A percentile compares a stretch with the other conserved stretches of the same genome.
Evolutionary conservation across 37 sponge, comb jelly and placozoan species (phyloP).

Genomic region (Theonella swinhoei): DNA sequence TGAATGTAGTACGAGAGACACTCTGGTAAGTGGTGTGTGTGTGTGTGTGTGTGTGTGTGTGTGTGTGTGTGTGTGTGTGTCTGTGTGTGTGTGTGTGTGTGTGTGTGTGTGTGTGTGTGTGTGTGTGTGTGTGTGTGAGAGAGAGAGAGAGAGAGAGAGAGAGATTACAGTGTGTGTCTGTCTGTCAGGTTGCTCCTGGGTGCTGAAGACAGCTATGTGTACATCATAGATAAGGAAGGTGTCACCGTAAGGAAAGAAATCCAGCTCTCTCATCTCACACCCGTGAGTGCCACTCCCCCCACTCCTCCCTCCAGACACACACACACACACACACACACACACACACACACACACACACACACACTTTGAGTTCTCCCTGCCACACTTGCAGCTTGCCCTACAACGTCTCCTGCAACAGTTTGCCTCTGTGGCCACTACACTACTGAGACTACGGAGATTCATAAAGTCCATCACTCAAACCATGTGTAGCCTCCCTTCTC

Average conservation of each 20-base stretch:
- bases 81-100: not conserved
- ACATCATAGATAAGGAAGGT: not conserved
- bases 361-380: not conserved
- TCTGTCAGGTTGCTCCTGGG: constrained; percentile 42
- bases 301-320: not conserved
- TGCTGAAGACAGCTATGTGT: constrained; percentile 49
- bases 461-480: not conserved
- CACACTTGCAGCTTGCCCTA: constrained; percentile 13
- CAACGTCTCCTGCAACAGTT: constrained; percentile 14
- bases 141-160: too few relatives aligned
- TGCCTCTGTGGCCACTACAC: constrained; percentile 2
- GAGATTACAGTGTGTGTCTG: not conserved
- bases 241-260: constrained; percentile 7
- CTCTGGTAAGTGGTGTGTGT: constrained; percentile 58
- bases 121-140: too few relatives aligned
- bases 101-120: not conserved
- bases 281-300: constrained; percentile 8
- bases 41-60: not conserved
- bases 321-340: not conserved
- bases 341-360: not conserved
- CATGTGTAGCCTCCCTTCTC: not conserved
- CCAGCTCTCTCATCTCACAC: constrained; percentile 51
- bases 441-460: constrained; percentile 18
- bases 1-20: constrained; percentile 54
- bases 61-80: constrained; percentile 11